These are phyloP conservation scores for Poecilobothrus nobilitatus DNA, from an alignment of 2,888 invertebrate species.

Conservation along the genomic window DNA sequence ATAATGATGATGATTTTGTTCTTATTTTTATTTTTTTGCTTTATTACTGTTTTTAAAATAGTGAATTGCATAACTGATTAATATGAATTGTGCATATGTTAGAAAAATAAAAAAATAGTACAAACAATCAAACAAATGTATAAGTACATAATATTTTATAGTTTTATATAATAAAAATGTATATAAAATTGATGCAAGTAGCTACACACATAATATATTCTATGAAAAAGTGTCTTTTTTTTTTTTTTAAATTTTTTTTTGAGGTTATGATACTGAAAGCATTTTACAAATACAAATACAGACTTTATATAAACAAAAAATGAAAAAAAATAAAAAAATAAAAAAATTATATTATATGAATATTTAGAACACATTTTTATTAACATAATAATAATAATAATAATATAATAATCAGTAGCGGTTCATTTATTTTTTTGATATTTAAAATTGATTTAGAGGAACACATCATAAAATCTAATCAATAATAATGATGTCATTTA, in stretches of 20 bases:
- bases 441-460: too few relatives aligned
- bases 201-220: too few relatives aligned
- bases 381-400: too few relatives aligned
- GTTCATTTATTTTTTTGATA: too few relatives aligned
- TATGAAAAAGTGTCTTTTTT: neutral
- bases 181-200: neutral
- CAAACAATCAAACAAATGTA: neutral
- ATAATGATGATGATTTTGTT: neutral
- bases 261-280: neutral
- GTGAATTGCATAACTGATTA: neutral
- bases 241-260: too few relatives aligned
- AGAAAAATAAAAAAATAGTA: neutral
- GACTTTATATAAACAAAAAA: neutral
- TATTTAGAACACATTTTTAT: too few relatives aligned
- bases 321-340: too few relatives aligned
- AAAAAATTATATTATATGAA: too few relatives aligned
- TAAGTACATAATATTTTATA: neutral
- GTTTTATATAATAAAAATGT: neutral
- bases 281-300: constrained; percentile 2
- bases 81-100: too few relatives aligned
- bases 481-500: too few relatives aligned
- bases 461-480: too few relatives aligned
- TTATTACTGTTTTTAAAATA: neutral
- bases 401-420: too few relatives aligned
- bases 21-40: neutral